These are phyloP conservation scores for Autographa pulchrina DNA, from an alignment of 2,888 invertebrate species.

Conservation along the genomic window DNA sequence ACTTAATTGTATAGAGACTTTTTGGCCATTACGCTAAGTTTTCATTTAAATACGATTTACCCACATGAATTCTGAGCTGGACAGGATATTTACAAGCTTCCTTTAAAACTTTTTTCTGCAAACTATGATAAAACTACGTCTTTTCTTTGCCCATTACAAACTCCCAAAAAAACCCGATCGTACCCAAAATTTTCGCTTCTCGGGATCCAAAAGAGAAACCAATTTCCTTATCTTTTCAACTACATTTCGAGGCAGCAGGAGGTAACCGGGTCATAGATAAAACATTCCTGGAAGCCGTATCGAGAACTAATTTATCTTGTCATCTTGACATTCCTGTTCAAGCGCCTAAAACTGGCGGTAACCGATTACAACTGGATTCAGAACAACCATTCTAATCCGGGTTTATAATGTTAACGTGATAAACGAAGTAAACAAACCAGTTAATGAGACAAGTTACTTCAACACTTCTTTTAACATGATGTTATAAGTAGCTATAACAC, in stretches of 20 bases:
- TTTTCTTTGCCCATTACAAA: too few relatives aligned
- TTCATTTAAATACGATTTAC: too few relatives aligned
- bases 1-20: too few relatives aligned
- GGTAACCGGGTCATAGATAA: conserved; percentile 1
- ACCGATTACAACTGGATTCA: conserved; percentile 48
- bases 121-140: too few relatives aligned
- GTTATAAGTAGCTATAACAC: too few relatives aligned
- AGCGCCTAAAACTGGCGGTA: conserved; percentile 32
- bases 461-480: neutral
- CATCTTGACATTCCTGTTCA: conserved; percentile 11
- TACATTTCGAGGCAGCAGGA: neutral
- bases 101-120: too few relatives aligned
- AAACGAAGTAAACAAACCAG: conserved; percentile 6
- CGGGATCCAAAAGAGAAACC: neutral
- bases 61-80: too few relatives aligned
- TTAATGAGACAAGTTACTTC: neutral
- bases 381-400: conserved; percentile 30
- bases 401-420: conserved; percentile 12
- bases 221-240: conserved; percentile 3
- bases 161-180: too few relatives aligned
- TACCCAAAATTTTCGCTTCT: neutral
- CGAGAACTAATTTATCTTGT: conserved; percentile 20
- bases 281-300: neutral
- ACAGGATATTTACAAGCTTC: too few relatives aligned
- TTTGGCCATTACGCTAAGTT: too few relatives aligned